phyloP scores from a whole-genome alignment of 2,888 invertebrate genomes.

The Macrophya annulata region DNA sequence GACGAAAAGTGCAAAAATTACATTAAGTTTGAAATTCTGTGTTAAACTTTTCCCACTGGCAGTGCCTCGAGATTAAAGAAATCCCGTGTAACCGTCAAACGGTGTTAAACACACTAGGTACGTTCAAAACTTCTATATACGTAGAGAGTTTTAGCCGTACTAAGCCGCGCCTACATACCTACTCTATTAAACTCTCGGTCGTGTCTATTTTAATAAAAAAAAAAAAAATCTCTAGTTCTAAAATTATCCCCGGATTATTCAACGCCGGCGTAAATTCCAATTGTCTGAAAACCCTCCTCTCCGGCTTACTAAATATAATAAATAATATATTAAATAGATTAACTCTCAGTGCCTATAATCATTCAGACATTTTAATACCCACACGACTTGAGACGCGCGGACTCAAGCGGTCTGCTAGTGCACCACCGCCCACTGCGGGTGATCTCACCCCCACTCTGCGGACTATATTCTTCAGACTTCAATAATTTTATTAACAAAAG shows the following conservation, averaged over 20 bases:
- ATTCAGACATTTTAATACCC: conserved; percentile 42
- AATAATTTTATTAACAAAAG: conserved; percentile 12
- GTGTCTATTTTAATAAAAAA: conserved; percentile 26
- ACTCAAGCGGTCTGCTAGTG: conserved; percentile 57
- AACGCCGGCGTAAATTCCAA: neutral
- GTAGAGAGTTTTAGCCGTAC: conserved; percentile 24
- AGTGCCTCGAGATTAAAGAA: conserved; percentile 62
- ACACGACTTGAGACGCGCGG: conserved; percentile 45
- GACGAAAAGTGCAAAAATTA: conserved; percentile 74
- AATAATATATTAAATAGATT: neutral
- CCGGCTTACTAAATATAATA: neutral
- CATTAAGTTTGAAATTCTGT: conserved; percentile 72
- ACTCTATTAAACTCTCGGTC: neutral
- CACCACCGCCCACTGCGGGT: conserved; percentile 68
- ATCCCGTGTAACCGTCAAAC: conserved; percentile 59
- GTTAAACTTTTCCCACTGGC: conserved; percentile 69
- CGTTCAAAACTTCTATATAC: conserved; percentile 39
- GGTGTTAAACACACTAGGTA: conserved; percentile 54
- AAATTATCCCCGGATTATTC: neutral
- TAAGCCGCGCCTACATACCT: conserved; percentile 59
- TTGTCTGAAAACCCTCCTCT: neutral
- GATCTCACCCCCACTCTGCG: conserved; percentile 61
- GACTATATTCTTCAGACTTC: conserved; percentile 38
- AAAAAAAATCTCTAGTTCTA: neutral
- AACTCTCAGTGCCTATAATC: neutral